Percentiles rank a stretch among this genome's conserved stretches.
These are phyloP conservation scores for Phymorhynchus buccinoides DNA, from an alignment of 1,140 invertebrate genomes.

Conservation along the genomic window DNA sequence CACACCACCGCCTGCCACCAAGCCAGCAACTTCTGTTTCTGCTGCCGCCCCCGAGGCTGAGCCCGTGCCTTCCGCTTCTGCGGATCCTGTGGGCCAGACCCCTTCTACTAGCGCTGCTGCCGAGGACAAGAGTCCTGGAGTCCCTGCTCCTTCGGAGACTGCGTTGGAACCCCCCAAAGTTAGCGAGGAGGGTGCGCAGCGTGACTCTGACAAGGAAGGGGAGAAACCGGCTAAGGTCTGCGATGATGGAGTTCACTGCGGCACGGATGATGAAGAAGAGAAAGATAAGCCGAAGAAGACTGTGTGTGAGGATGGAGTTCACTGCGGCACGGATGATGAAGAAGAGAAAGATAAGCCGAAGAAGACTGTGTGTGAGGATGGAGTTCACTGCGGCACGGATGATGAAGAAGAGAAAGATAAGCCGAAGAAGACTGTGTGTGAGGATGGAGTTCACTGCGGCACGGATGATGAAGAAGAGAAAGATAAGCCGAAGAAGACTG, in stretches of 20 bases:
- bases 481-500: conserved; percentile 41
- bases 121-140: background rate
- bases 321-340: conserved; percentile 44
- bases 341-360: conserved; percentile 28
- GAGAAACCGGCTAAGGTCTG: conserved; percentile 40
- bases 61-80: background rate
- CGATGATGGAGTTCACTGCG: conserved; percentile 54
- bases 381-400: conserved; percentile 52
- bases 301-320: conserved; percentile 45
- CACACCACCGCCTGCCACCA: background rate
- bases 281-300: conserved; percentile 17
- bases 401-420: conserved; percentile 43
- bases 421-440: conserved; percentile 40
- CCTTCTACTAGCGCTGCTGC: background rate
- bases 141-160: background rate
- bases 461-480: conserved; percentile 53
- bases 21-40: background rate
- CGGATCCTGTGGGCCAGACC: background rate
- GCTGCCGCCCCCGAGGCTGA: background rate
- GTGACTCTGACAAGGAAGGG: conserved; percentile 46
- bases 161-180: conserved; percentile 27
- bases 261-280: conserved; percentile 54
- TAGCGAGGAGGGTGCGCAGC: conserved; percentile 46
- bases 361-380: conserved; percentile 48
- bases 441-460: conserved; percentile 51